Conservation (phyloP, 1,140 invertebrate species). For the Apocrypta bakeri region DNA sequence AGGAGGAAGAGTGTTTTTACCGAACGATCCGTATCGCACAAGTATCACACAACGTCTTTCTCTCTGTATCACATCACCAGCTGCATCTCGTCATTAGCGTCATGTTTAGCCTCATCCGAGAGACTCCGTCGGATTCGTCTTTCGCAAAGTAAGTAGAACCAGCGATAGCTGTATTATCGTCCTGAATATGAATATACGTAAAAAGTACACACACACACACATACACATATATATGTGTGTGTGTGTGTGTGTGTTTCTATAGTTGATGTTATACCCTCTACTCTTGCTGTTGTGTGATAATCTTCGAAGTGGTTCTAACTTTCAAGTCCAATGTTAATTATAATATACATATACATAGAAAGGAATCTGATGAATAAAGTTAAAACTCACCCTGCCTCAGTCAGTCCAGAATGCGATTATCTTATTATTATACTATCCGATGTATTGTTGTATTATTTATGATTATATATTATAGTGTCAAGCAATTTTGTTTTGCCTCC, state of each 20-base stretch:
- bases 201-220: background rate
- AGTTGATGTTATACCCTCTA: conserved; percentile 43
- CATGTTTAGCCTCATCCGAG: background rate
- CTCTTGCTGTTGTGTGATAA: conserved; percentile 39
- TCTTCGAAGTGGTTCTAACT: conserved; percentile 32
- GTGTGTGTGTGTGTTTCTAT: too few relatives aligned
- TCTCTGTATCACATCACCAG: background rate
- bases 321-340: background rate
- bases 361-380: conserved; percentile 1
- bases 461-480: conserved; percentile 18
- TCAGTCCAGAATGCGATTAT: background rate
- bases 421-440: conserved; percentile 32
- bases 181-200: conserved; percentile 23
- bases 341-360: background rate
- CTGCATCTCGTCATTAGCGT: conserved; percentile 28
- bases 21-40: background rate
- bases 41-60: background rate
- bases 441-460: conserved; percentile 23
- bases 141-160: conserved; percentile 40
- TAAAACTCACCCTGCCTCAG: background rate
- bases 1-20: background rate
- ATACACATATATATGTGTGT: too few relatives aligned
- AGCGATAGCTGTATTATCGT: conserved; percentile 24
- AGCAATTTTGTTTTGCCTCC: conserved; percentile 4
- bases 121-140: conserved; percentile 9